These are phyloP conservation scores for Gymnodraco acuticeps DNA, from an alignment of 2,797 vertebrate genomes.

Conservation along the genomic window DNA sequence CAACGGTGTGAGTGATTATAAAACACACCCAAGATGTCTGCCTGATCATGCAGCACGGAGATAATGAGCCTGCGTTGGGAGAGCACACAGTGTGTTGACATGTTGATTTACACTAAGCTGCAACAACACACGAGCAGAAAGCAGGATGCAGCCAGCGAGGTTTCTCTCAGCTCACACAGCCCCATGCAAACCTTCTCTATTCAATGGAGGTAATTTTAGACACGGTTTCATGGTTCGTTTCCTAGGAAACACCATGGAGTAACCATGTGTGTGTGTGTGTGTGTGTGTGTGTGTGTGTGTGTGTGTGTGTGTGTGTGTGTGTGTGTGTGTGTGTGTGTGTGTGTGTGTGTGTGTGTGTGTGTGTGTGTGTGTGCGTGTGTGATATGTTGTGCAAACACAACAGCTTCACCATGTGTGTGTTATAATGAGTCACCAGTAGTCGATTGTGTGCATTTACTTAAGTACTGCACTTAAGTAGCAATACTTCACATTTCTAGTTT, in stretches of 20 bases:
- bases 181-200: constrained; percentile 46
- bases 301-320: no score
- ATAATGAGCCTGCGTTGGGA: constrained; percentile 57
- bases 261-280: constrained; percentile 33
- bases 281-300: background rate
- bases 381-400: constrained; percentile 47
- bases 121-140: constrained; percentile 63
- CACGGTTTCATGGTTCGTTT: constrained; percentile 40
- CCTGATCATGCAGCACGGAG: constrained; percentile 59
- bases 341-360: background rate
- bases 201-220: constrained; percentile 49
- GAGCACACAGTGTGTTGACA: constrained; percentile 52
- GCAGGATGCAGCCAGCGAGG: constrained; percentile 63
- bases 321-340: no score
- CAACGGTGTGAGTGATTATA: constrained; percentile 34
- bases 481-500: no score
- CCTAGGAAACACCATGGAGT: constrained; percentile 59
- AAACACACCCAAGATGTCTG: constrained; percentile 48
- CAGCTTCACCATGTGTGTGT: constrained; percentile 35
- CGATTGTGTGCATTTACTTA: no score
- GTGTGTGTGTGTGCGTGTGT: no score
- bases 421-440: constrained; percentile 36
- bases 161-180: constrained; percentile 55
- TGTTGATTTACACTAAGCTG: constrained; percentile 58
- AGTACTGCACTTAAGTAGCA: no score